Conservation (phyloP, 2,888 invertebrate species). For the Platypus cylindrus region DNA sequence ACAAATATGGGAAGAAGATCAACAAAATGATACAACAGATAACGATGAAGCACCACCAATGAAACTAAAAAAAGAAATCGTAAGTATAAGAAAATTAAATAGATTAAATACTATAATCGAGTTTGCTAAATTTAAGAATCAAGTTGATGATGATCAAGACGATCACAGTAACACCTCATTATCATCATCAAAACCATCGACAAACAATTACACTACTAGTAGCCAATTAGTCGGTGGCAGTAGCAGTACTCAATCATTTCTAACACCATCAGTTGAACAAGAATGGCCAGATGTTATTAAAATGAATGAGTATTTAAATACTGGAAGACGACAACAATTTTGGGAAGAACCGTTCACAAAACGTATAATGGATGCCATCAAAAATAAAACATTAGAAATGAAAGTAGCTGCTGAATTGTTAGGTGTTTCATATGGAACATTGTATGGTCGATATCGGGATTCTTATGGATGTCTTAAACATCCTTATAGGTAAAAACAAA, state of each 20-base stretch:
- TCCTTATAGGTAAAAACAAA: constrained; percentile 74
- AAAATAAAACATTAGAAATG: constrained; percentile 85
- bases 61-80: constrained; percentile 30
- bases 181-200: constrained; percentile 7
- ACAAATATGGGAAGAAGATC: constrained; percentile 33
- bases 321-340: constrained; percentile 78
- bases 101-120: constrained; percentile 1
- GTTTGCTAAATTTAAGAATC: constrained; percentile 5
- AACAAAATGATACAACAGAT: constrained; percentile 28
- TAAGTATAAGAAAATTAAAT: constrained; percentile 12
- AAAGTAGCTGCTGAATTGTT: constrained; percentile 82
- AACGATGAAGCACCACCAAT: constrained; percentile 25
- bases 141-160: constrained; percentile 27
- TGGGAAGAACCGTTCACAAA: constrained; percentile 88
- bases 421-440: constrained; percentile 81
- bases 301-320: constrained; percentile 75
- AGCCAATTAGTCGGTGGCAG: too few relatives aligned
- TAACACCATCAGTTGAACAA: constrained; percentile 33
- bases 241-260: constrained; percentile 26
- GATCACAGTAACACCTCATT: constrained; percentile 24
- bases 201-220: constrained; percentile 26
- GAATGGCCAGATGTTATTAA: constrained; percentile 61
- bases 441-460: constrained; percentile 80
- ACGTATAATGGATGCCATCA: constrained; percentile 78
- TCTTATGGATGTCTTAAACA: constrained; percentile 80